These are phyloP conservation scores for Callopanchax toddi DNA, from an alignment of 2,113 vertebrate genomes.

Conservation along the genomic window DNA sequence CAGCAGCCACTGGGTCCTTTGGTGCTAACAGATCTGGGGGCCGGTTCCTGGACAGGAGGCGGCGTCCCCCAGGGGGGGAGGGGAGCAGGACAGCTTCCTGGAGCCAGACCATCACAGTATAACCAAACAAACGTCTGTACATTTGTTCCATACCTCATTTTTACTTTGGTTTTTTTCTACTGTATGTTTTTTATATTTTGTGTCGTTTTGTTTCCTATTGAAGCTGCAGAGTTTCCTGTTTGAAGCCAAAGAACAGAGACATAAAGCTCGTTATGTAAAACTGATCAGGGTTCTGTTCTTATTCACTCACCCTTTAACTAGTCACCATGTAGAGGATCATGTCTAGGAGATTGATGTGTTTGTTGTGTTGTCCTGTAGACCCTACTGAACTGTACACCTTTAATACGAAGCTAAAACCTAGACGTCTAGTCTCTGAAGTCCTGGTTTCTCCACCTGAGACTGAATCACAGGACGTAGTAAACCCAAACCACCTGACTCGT, in stretches of 20 bases:
- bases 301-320: no score
- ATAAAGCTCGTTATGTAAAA: constrained; percentile 22
- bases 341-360: no score
- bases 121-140: constrained; percentile 78
- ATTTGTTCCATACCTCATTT: constrained; percentile 96
- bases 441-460: no score
- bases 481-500: no score
- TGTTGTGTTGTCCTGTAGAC: no score
- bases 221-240: constrained; percentile 54
- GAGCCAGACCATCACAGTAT: constrained; percentile 53
- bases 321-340: no score
- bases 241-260: constrained; percentile 38
- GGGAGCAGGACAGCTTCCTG: constrained; percentile 31
- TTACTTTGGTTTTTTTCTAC: constrained; percentile 80
- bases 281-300: neutral
- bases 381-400: no score
- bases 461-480: no score
- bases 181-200: constrained; percentile 73
- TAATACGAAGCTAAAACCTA: no score
- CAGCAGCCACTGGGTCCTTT: constrained; percentile 38
- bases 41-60: constrained; percentile 24
- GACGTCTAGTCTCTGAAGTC: no score
- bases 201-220: constrained; percentile 29
- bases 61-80: constrained; percentile 12
- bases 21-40: constrained; percentile 71